A percentile compares a stretch with the other conserved stretches of the same genome.
Evolutionary conservation across 2,888 invertebrate species (phyloP).

Genomic region (Perizoma flavofasciatum): DNA sequence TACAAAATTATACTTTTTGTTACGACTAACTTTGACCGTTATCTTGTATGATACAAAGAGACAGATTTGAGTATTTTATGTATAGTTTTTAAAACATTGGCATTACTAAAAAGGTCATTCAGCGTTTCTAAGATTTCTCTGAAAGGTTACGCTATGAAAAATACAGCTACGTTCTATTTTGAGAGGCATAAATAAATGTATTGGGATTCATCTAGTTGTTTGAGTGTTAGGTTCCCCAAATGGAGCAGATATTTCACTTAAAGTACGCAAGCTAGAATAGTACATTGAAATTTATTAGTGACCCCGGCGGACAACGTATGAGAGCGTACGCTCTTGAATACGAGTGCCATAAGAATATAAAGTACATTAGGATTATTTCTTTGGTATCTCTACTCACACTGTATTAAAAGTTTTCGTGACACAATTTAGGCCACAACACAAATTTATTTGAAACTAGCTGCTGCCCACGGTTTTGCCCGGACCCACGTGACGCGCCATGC

Average conservation of each 20-base stretch:
- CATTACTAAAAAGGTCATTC: no score
- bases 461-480: no score
- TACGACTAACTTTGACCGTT: no score
- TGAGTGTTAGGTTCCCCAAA: constrained; percentile 67
- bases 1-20: constrained; percentile 2
- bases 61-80: no score
- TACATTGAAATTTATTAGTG: constrained; percentile 77
- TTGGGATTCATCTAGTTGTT: constrained; percentile 70
- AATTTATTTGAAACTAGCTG: no score
- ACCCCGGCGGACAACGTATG: constrained; percentile 65
- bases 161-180: constrained; percentile 43
- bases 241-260: constrained; percentile 75
- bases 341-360: constrained; percentile 60
- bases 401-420: neutral
- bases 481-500: no score
- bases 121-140: neutral
- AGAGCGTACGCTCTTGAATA: constrained; percentile 59
- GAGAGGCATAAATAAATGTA: constrained; percentile 53
- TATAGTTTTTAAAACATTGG: no score
- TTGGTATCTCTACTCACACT: neutral
- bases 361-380: constrained; percentile 57
- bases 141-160: constrained; percentile 21
- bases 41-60: no score
- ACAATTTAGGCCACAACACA: neutral
- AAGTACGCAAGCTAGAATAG: constrained; percentile 70